phyloP scores from a whole-genome alignment of 2,888 invertebrate genomes.

The Lasioglossum vierecki region DNA sequence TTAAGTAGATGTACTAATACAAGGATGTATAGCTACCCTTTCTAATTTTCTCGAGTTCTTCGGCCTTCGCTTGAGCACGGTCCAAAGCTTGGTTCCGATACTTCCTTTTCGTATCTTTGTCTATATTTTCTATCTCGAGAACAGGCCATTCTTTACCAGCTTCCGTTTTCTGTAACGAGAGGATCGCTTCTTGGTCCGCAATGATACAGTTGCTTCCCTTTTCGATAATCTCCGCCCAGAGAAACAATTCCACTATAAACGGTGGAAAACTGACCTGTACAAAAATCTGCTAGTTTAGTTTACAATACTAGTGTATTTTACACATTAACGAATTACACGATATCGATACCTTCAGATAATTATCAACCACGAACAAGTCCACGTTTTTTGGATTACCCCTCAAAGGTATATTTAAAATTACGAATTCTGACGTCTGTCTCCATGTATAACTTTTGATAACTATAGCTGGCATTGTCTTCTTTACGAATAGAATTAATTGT shows the following conservation, averaged over 20 bases:
- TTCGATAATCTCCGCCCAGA: constrained; percentile 87
- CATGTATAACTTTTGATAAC: constrained; percentile 90
- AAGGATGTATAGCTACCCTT: constrained; percentile 68
- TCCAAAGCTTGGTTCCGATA: constrained; percentile 86
- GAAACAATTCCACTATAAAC: constrained; percentile 90
- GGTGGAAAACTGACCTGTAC: constrained; percentile 88
- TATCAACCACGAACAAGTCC: constrained; percentile 88
- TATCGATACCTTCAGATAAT: constrained; percentile 87
- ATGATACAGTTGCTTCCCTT: constrained; percentile 88
- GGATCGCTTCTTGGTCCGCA: constrained; percentile 86
- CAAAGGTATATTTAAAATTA: constrained; percentile 89
- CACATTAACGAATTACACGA: not conserved
- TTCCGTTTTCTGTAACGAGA: constrained; percentile 88
- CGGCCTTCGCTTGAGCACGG: constrained; percentile 85
- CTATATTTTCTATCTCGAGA: constrained; percentile 85
- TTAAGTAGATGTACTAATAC: not conserved
- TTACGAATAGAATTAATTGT: not conserved
- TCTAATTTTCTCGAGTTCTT: constrained; percentile 85
- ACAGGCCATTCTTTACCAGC: constrained; percentile 85
- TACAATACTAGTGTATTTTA: not conserved
- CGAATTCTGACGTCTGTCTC: constrained; percentile 88
- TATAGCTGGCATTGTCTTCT: constrained; percentile 87
- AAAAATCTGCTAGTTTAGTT: not conserved
- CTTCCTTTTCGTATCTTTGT: constrained; percentile 86
- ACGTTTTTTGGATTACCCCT: constrained; percentile 88